phyloP scores from a whole-genome alignment of 2,113 vertebrate species.

The Sylvietta virens region DNA sequence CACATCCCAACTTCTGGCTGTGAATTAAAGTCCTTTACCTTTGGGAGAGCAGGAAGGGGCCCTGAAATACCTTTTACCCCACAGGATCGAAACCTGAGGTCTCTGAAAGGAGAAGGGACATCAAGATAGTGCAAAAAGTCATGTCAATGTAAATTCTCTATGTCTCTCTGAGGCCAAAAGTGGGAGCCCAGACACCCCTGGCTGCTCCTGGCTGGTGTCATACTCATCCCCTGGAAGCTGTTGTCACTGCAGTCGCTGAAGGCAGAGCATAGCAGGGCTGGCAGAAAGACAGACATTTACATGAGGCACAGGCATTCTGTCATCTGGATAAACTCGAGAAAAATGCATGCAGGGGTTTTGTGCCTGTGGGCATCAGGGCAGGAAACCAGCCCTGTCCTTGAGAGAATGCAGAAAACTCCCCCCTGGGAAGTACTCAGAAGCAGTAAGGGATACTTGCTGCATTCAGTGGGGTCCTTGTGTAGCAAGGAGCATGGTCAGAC shows the following conservation, averaged over 20 bases:
- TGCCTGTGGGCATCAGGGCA: not conserved
- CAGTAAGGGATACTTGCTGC: not conserved
- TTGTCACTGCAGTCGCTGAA: not conserved
- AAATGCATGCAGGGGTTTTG: not conserved
- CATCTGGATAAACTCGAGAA: not conserved
- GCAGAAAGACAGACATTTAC: not conserved
- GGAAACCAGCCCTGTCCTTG: not conserved
- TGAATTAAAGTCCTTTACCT: not conserved
- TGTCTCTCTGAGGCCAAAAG: not conserved
- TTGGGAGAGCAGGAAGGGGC: not conserved
- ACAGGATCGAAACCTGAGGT: not conserved
- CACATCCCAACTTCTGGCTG: not conserved
- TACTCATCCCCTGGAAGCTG: not conserved
- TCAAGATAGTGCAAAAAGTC: not conserved
- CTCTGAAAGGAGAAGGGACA: not conserved
- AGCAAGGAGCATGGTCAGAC: not conserved
- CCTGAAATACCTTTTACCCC: not conserved
- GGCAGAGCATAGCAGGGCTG: not conserved
- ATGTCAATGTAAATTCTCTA: not conserved
- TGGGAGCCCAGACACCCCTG: not conserved
- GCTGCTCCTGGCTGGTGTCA: accelerated
- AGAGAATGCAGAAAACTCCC: conserved; percentile 21
- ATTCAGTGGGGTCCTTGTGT: not conserved
- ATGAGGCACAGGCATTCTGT: not conserved
- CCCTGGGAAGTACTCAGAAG: not conserved